Evolutionary conservation across 2,888 invertebrate genomes (phyloP).

Genomic region (Zygogramma bicolorata): DNA sequence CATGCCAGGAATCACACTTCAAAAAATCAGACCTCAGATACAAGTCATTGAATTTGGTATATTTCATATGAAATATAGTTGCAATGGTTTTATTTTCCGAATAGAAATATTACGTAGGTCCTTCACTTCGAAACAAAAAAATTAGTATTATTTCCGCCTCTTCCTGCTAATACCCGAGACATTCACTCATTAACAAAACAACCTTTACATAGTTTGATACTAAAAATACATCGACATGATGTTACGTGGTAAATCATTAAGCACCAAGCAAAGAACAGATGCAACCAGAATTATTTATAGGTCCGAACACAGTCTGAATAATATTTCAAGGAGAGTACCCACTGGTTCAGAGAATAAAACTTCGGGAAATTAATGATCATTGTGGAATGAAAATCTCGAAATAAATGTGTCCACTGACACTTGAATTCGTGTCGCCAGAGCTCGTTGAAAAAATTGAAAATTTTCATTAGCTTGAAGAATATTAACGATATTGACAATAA

Average conservation of each 20-base stretch:
- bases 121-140: not conserved
- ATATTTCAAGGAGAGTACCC: constrained; percentile 36
- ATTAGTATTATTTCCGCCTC: not conserved
- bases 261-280: constrained; percentile 41
- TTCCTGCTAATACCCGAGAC: constrained; percentile 17
- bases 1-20: too few relatives aligned
- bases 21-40: too few relatives aligned
- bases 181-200: constrained; percentile 35
- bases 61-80: too few relatives aligned
- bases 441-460: too few relatives aligned
- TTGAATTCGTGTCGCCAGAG: not conserved
- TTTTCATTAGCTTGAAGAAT: too few relatives aligned
- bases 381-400: constrained; percentile 11
- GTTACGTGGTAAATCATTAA: constrained; percentile 43
- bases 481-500: too few relatives aligned
- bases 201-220: constrained; percentile 34
- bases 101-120: too few relatives aligned
- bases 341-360: constrained; percentile 35
- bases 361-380: constrained; percentile 16
- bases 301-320: constrained; percentile 32
- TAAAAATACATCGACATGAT: constrained; percentile 41
- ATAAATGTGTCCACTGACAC: not conserved
- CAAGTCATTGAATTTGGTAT: too few relatives aligned
- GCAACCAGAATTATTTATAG: constrained; percentile 44
- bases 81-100: too few relatives aligned